Evolutionary conservation across 2,113 vertebrate genomes (phyloP).

Genomic region (Synodontis membranacea): DNA sequence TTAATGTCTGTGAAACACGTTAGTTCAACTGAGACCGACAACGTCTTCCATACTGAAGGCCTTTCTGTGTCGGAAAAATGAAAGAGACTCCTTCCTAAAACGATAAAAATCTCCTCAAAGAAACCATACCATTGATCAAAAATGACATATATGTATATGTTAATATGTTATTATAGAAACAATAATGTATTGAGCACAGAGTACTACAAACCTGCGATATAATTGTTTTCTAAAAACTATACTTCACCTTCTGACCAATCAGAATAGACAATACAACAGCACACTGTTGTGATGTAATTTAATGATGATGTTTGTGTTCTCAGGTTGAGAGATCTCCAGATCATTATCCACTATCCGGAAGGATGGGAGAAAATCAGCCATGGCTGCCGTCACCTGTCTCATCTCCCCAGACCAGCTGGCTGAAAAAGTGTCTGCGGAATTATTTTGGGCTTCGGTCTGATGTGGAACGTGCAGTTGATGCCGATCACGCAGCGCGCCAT

Average conservation of each 20-base stretch:
- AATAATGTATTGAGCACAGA: neutral
- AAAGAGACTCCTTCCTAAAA: neutral
- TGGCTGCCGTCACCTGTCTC: neutral
- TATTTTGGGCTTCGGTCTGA: neutral
- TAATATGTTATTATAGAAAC: neutral
- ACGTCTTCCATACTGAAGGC: neutral
- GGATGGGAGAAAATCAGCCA: slow-evolving; percentile 45
- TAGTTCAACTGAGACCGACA: neutral
- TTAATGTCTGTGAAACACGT: neutral
- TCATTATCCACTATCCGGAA: neutral
- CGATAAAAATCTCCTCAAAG: neutral
- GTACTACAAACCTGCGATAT: neutral
- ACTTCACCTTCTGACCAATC: neutral
- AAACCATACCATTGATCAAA: neutral
- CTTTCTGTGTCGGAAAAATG: neutral
- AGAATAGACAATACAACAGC: neutral
- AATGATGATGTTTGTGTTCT: slow-evolving; percentile 9
- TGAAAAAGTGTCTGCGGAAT: slow-evolving; percentile 50
- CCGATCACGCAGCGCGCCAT: neutral
- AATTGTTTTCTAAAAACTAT: no score
- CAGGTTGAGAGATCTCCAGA: slow-evolving; percentile 4
- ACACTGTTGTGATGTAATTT: neutral
- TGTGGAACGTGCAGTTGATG: neutral
- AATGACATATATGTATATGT: no score
- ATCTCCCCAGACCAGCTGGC: slow-evolving; percentile 12